Evolutionary conservation across 2,797 vertebrate genomes (phyloP).

Genomic region (Ptychobarbus kaznakovi): DNA sequence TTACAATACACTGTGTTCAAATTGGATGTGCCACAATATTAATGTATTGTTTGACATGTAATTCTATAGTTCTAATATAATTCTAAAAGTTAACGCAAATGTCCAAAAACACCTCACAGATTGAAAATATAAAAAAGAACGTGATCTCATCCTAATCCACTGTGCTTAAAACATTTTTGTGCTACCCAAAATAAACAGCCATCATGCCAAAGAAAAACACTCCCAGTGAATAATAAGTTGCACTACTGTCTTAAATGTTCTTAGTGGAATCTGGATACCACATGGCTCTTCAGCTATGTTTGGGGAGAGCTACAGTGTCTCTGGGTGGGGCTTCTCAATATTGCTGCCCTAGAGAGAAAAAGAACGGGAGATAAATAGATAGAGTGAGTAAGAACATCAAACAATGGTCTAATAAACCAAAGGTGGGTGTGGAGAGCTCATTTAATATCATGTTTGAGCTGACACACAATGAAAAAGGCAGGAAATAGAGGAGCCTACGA

Average conservation of each 20-base stretch:
- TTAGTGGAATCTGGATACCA: constrained; percentile 57
- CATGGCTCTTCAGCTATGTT: constrained; percentile 38
- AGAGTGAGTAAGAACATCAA: neutral
- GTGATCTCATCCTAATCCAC: neutral
- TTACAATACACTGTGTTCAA: neutral
- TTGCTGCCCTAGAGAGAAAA: constrained; percentile 13
- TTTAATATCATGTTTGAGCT: constrained; percentile 8
- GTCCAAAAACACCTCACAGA: neutral
- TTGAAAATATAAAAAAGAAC: neutral
- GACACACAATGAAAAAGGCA: neutral
- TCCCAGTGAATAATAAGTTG: constrained; percentile 8
- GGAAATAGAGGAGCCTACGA: constrained; percentile 6
- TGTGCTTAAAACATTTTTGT: constrained; percentile 4
- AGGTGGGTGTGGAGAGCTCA: constrained; percentile 28
- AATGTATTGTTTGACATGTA: neutral
- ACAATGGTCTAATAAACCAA: constrained; percentile 23
- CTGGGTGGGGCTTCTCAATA: constrained; percentile 16
- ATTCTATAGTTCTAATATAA: neutral
- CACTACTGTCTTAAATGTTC: constrained; percentile 32
- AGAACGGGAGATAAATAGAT: neutral
- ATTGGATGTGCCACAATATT: neutral
- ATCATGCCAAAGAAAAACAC: constrained; percentile 16
- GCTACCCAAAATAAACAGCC: neutral
- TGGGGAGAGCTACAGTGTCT: constrained; percentile 40
- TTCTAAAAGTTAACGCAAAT: neutral